Evolutionary conservation across 1,140 invertebrate species (phyloP).

Genomic region (Hycleus phaleratus): DNA sequence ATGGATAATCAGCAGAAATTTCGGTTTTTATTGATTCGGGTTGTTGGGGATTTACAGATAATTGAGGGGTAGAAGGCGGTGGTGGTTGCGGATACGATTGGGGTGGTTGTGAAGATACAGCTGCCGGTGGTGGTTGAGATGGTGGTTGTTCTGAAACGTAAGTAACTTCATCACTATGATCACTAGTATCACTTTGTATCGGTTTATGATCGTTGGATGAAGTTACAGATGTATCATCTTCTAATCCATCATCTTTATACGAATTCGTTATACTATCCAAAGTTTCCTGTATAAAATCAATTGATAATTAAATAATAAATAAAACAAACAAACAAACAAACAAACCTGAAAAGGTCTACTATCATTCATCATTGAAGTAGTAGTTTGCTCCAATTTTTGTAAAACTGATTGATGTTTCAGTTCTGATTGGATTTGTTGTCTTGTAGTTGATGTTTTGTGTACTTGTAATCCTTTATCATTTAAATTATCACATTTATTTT

Average conservation of each 20-base stretch:
- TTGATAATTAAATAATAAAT: background rate
- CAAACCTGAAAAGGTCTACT: conserved; percentile 35
- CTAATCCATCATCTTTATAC: conserved; percentile 23
- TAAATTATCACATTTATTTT: conserved; percentile 7
- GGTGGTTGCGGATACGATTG: background rate
- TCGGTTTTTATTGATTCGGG: conserved; percentile 24
- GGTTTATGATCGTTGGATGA: conserved; percentile 7
- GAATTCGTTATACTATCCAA: conserved; percentile 37
- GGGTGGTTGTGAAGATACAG: conserved; percentile 1
- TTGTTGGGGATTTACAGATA: conserved; percentile 10
- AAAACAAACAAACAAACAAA: background rate
- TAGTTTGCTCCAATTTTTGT: conserved; percentile 32
- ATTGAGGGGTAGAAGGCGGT: background rate
- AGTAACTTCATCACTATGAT: conserved; percentile 32
- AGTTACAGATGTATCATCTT: conserved; percentile 3
- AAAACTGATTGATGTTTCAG: conserved; percentile 22
- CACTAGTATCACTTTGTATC: conserved; percentile 23
- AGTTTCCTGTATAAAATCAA: conserved; percentile 27
- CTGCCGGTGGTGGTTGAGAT: conserved; percentile 5
- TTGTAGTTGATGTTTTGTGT: no score
- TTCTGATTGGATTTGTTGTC: background rate
- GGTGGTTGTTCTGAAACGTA: conserved; percentile 31
- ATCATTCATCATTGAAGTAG: conserved; percentile 27
- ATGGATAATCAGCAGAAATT: conserved; percentile 25
- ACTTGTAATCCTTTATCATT: no score